phyloP scores from a whole-genome alignment of 1,140 invertebrate species.

The Drosophila lini region DNA sequence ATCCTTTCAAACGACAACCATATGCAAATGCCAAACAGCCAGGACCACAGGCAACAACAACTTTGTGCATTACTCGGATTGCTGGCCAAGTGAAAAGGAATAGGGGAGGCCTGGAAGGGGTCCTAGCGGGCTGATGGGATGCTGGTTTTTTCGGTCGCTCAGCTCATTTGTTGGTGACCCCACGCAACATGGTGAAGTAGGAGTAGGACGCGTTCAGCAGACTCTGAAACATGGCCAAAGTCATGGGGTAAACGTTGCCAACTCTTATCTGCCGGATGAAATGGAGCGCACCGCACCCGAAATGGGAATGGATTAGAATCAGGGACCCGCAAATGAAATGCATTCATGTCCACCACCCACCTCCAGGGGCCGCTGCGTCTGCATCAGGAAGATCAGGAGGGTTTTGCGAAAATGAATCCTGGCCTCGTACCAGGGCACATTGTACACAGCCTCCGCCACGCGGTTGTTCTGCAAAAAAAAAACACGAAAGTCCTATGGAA shows the following conservation, averaged over 20 bases:
- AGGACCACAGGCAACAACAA: slow-evolving; percentile 58
- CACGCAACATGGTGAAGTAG: slow-evolving; percentile 80
- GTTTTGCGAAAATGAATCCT: slow-evolving; percentile 63
- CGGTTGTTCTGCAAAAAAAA: slow-evolving; percentile 32
- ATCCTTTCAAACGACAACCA: slow-evolving; percentile 77
- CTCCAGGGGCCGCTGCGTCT: slow-evolving; percentile 69
- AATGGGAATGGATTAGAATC: slow-evolving; percentile 65
- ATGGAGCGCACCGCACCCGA: slow-evolving; percentile 68
- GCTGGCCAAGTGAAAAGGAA: slow-evolving; percentile 32
- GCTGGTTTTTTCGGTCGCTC: slow-evolving; percentile 60
- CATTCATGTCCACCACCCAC: slow-evolving; percentile 48
- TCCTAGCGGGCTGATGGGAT: not conserved
- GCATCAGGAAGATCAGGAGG: slow-evolving; percentile 72
- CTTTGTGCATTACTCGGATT: slow-evolving; percentile 80
- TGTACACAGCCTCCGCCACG: slow-evolving; percentile 63
- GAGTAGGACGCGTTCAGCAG: slow-evolving; percentile 81
- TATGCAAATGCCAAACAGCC: slow-evolving; percentile 68
- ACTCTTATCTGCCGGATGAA: slow-evolving; percentile 77
- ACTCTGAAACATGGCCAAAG: slow-evolving; percentile 82
- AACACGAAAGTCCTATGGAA: not conserved
- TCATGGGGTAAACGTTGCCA: slow-evolving; percentile 82
- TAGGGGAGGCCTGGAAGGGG: not conserved
- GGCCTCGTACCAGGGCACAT: slow-evolving; percentile 63
- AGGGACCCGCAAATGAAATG: slow-evolving; percentile 57
- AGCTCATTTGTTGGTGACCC: slow-evolving; percentile 77